phyloP scores from a whole-genome alignment of 2,797 vertebrate genomes.

The Catharus ustulatus region DNA sequence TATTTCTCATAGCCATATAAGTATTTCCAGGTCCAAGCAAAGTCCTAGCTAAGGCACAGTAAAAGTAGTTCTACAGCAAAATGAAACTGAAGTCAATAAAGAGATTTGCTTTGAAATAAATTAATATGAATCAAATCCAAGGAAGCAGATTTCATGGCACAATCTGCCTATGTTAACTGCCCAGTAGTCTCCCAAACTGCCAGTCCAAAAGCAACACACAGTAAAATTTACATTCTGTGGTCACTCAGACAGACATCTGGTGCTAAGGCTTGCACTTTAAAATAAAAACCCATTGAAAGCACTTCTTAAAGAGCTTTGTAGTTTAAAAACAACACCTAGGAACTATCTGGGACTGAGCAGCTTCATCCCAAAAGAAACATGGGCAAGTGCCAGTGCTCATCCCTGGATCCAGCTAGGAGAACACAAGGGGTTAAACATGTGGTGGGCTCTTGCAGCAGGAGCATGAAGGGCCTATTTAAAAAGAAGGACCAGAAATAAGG shows the following conservation, averaged over 20 bases:
- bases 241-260: conserved; percentile 41
- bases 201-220: conserved; percentile 49
- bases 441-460: neutral
- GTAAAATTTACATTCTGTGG: conserved; percentile 50
- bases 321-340: neutral
- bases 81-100: neutral
- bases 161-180: conserved; percentile 38
- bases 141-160: conserved; percentile 17
- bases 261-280: conserved; percentile 3
- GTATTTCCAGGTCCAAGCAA: conserved; percentile 29
- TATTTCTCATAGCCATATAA: neutral
- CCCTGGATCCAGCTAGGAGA: neutral
- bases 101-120: conserved; percentile 20
- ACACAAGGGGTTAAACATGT: conserved; percentile 11
- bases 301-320: neutral
- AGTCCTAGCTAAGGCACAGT: neutral
- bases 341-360: neutral
- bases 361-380: neutral
- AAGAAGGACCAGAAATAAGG: conserved; percentile 62
- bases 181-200: neutral
- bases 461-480: conserved; percentile 58
- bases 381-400: fast-evolving
- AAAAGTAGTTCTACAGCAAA: conserved; percentile 7
- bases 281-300: conserved; percentile 40
- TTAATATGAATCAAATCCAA: conserved; percentile 19